Evolutionary conservation across 1,140 invertebrate species (phyloP).

Genomic region (Saccostrea cuccullata): DNA sequence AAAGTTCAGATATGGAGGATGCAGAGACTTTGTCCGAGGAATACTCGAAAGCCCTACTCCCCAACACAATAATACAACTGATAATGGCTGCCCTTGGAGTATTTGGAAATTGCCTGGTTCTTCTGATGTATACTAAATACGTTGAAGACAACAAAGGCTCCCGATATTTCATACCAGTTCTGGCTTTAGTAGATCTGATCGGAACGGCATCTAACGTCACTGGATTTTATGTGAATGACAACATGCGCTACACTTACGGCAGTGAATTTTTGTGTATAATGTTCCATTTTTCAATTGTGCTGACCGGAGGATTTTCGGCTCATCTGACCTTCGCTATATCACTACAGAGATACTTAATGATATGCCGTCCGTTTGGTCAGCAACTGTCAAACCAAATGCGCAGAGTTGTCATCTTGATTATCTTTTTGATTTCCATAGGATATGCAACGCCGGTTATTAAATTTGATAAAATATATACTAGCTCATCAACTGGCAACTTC

Average conservation of each 20-base stretch:
- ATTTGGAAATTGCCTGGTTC: no score
- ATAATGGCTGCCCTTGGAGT: no score
- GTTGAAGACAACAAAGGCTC: not conserved
- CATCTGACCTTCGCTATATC: not conserved
- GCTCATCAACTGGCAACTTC: no score
- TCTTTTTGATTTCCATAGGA: no score
- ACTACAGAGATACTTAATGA: not conserved
- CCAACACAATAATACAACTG: no score
- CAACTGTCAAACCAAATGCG: no score
- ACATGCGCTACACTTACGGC: not conserved
- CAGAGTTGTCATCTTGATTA: no score
- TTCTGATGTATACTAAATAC: not conserved
- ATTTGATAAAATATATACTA: no score
- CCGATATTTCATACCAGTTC: not conserved
- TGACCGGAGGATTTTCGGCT: not conserved
- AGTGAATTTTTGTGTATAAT: not conserved
- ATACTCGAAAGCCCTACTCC: no score
- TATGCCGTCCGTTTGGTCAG: constrained; percentile 6
- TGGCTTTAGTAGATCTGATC: not conserved
- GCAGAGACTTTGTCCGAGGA: no score
- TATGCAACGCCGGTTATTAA: no score
- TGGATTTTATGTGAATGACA: not conserved
- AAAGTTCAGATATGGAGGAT: no score
- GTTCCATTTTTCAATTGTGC: not conserved
- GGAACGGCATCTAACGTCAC: not conserved